Evolutionary conservation across 2,113 vertebrate genomes (phyloP).

Genomic region (Astur gentilis): DNA sequence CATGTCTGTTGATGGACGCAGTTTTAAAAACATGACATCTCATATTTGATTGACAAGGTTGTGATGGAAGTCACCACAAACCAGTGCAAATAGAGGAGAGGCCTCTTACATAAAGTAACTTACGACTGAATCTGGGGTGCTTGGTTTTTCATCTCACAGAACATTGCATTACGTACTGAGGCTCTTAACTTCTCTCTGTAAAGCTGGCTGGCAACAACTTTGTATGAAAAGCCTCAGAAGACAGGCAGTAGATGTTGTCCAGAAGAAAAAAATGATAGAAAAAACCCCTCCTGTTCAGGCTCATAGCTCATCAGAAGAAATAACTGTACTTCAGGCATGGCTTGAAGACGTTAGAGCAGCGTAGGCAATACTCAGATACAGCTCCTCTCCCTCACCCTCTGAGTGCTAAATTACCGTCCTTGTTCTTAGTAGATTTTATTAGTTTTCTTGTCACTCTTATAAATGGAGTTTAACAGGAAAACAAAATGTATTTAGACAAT

Average conservation of each 20-base stretch:
- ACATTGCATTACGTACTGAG: rapidly evolving
- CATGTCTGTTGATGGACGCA: not conserved
- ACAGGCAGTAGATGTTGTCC: not conserved
- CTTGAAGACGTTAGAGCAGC: not conserved
- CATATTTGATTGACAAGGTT: not conserved
- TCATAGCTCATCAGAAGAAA: constrained; percentile 1
- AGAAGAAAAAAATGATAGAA: not conserved
- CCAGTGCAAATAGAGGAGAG: not conserved
- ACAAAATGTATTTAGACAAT: constrained; percentile 38
- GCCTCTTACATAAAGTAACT: not conserved
- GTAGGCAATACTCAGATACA: not conserved
- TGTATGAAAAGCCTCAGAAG: not conserved
- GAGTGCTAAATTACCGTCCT: constrained; percentile 12
- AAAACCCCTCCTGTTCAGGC: not conserved
- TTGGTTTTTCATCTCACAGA: not conserved
- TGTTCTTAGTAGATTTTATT: constrained; percentile 48
- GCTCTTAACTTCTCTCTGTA: not conserved
- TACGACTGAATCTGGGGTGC: not conserved
- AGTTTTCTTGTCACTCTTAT: constrained; percentile 38
- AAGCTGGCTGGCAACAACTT: not conserved
- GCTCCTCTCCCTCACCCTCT: not conserved
- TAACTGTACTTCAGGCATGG: not conserved
- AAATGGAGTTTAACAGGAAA: constrained; percentile 31
- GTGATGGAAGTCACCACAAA: not conserved
- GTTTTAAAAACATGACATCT: not conserved